phyloP scores from a whole-genome alignment of 2,888 invertebrate genomes.

The Amiota minor region DNA sequence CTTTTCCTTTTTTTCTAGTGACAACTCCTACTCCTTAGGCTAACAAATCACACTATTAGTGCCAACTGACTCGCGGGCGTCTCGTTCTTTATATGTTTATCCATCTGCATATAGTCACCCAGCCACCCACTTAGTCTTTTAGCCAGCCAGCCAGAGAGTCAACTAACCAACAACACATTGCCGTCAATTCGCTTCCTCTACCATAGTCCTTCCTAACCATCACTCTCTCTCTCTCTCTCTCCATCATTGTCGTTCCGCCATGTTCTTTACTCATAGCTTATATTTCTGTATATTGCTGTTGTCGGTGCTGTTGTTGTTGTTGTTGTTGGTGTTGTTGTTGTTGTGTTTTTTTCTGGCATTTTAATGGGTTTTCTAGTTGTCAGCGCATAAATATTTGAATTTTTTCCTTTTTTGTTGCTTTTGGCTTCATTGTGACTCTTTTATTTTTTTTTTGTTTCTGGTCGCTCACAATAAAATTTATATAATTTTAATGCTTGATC shows the following conservation, averaged over 20 bases:
- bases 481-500: conserved; percentile 28
- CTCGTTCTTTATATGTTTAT: not conserved
- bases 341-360: not conserved
- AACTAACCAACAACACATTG: too few species aligned
- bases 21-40: conserved; percentile 5
- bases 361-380: not conserved
- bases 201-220: too few species aligned
- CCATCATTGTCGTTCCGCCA: not conserved
- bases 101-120: not conserved
- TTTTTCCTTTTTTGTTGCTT: not conserved
- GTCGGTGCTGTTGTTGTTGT: not conserved
- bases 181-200: too few species aligned
- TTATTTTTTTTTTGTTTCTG: not conserved
- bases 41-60: conserved; percentile 30
- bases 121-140: too few species aligned
- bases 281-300: not conserved
- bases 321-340: not conserved
- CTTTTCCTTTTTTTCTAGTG: not conserved
- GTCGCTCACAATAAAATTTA: conserved; percentile 29
- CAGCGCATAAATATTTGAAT: not conserved
- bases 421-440: conserved; percentile 26
- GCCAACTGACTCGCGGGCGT: conserved; percentile 19
- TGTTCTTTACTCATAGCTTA: not conserved
- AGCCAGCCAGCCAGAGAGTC: too few species aligned
- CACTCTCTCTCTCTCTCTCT: not conserved